Percentiles rank a stretch among this genome's conserved stretches.
Conservation (phyloP, 2,888 invertebrate species). For the Spilarctia lutea region DNA sequence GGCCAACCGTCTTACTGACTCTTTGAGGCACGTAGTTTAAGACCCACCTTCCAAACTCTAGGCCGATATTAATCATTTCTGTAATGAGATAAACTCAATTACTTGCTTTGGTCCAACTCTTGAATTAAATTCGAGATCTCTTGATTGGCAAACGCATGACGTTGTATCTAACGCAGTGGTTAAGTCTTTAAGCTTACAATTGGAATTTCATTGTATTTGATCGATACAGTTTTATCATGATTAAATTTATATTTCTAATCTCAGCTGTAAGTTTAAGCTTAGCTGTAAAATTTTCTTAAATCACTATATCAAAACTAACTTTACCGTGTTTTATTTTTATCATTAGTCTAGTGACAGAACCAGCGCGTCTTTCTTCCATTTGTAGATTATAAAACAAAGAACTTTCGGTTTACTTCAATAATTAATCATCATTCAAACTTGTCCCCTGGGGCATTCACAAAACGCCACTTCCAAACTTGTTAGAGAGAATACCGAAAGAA, state of each 20-base stretch:
- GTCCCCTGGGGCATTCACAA: slow-evolving; percentile 30
- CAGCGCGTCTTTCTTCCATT: slow-evolving; percentile 16
- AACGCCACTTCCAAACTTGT: slow-evolving; percentile 52
- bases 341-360: slow-evolving; percentile 7
- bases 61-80: too few species aligned
- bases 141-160: too few species aligned
- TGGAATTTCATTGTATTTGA: not conserved
- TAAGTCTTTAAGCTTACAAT: not conserved
- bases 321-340: not conserved
- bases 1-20: too few species aligned
- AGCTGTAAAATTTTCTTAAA: not conserved
- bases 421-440: slow-evolving; percentile 46
- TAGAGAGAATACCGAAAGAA: slow-evolving; percentile 48
- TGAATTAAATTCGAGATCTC: too few species aligned
- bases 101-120: too few species aligned
- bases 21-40: too few species aligned
- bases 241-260: too few species aligned
- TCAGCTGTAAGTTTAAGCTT: too few species aligned
- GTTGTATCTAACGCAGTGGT: not conserved
- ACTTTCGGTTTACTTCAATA: slow-evolving; percentile 42
- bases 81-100: too few species aligned
- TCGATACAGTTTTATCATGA: too few species aligned
- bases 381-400: slow-evolving; percentile 31
- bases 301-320: not conserved
- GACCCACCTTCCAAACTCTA: too few species aligned